A percentile compares a stretch with the other conserved stretches of the same genome.
phyloP scores from a whole-genome alignment of 1,140 invertebrate genomes.

The Elysia chlorotica region DNA sequence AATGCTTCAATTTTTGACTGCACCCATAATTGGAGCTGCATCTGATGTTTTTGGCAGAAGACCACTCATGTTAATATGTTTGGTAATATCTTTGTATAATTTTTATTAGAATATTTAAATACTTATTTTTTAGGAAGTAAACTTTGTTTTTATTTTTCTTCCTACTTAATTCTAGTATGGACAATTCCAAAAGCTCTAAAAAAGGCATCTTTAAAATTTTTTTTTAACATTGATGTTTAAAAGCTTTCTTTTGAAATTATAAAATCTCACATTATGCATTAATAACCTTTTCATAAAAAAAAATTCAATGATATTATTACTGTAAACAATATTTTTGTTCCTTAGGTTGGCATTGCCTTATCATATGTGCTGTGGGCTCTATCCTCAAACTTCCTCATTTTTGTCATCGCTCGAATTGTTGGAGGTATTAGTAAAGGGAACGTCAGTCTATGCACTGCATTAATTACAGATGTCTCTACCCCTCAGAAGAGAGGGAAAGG shows the following conservation, averaged over 20 bases:
- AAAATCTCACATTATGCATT: too few relatives aligned
- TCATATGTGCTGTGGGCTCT: conserved; percentile 90
- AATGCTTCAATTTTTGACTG: conserved; percentile 92
- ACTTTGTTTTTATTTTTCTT: too few relatives aligned
- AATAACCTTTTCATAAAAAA: too few relatives aligned
- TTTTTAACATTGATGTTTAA: too few relatives aligned
- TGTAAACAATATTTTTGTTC: too few relatives aligned
- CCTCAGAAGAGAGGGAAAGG: conserved; percentile 83
- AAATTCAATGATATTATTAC: too few relatives aligned
- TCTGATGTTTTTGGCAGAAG: conserved; percentile 96
- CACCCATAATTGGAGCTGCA: conserved; percentile 90
- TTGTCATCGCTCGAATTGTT: conserved; percentile 89
- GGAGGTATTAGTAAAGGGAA: conserved; percentile 97
- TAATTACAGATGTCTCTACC: conserved; percentile 90
- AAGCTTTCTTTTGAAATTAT: too few relatives aligned
- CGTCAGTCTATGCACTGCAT: conserved; percentile 91
- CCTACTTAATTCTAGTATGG: too few relatives aligned
- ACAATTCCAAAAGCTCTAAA: too few relatives aligned
- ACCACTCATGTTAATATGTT: conserved; percentile 80
- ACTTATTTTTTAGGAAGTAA: too few relatives aligned
- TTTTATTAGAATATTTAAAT: too few relatives aligned
- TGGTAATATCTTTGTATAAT: conserved; percentile 69
- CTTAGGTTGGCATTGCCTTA: conserved; percentile 78
- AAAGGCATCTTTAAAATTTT: conserved; percentile 1
- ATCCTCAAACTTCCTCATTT: conserved; percentile 86